A percentile compares a stretch with the other conserved stretches of the same genome.
phyloP scores from a whole-genome alignment of 1,140 invertebrate genomes.

The Maconellicoccus hirsutus region DNA sequence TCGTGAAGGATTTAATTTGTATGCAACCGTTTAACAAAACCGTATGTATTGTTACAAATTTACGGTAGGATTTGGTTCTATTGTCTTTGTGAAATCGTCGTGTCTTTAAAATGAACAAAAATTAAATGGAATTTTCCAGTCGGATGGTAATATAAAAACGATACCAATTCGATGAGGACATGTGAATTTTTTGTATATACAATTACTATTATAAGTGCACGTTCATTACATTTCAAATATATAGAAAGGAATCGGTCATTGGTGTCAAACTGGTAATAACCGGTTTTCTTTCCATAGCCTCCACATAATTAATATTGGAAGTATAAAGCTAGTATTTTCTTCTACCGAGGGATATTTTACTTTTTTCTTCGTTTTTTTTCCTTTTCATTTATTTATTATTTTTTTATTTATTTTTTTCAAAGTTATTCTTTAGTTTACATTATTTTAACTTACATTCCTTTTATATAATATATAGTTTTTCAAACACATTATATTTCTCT shows the following conservation, averaged over 20 bases:
- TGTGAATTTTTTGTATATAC: no score
- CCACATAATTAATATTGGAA: conserved; percentile 18
- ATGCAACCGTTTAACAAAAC: no score
- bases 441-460: conserved; percentile 12
- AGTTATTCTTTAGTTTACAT: conserved; percentile 21
- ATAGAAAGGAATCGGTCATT: conserved; percentile 11
- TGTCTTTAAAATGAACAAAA: no score
- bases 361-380: not conserved
- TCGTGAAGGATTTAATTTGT: no score
- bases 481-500: conserved; percentile 20
- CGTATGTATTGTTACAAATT: no score
- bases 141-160: no score
- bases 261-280: conserved; percentile 21
- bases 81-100: no score
- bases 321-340: conserved; percentile 20
- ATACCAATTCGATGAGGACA: no score
- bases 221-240: conserved; percentile 18
- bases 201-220: not conserved
- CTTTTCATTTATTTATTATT: conserved; percentile 13
- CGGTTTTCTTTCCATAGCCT: conserved; percentile 9
- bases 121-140: no score
- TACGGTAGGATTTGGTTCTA: no score
- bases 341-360: conserved; percentile 15
- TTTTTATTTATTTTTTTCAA: conserved; percentile 9
- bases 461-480: conserved; percentile 10